Conservation (phyloP, 2,113 vertebrate species). For the Oriolus oriolus region DNA sequence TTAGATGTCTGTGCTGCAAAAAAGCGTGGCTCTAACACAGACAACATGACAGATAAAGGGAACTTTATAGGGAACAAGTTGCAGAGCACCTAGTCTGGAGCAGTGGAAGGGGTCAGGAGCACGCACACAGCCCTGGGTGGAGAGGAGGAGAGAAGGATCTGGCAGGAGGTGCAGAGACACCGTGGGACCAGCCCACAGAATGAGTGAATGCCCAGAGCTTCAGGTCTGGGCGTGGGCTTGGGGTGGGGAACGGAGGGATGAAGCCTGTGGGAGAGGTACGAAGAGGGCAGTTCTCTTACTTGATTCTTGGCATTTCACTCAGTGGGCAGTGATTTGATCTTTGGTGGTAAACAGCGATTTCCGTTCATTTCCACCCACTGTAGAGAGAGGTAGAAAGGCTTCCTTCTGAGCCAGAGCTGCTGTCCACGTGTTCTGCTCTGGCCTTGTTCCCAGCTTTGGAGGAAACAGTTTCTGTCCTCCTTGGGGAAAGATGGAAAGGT, state of each 20-base stretch:
- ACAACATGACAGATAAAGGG: neutral
- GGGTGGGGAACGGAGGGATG: neutral
- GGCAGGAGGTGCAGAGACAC: neutral
- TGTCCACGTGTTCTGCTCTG: neutral
- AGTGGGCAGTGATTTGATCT: neutral
- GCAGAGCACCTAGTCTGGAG: neutral
- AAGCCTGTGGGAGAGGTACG: neutral
- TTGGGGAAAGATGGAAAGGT: neutral
- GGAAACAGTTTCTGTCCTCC: neutral
- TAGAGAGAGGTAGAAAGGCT: neutral
- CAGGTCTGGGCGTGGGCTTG: neutral
- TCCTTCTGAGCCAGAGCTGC: neutral
- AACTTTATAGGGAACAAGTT: neutral
- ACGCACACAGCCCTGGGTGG: fast-evolving
- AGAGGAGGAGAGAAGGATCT: neutral
- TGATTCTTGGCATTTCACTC: neutral
- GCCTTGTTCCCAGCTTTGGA: neutral
- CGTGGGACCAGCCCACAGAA: neutral
- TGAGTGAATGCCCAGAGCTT: neutral
- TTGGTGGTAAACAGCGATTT: neutral
- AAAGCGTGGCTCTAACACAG: neutral
- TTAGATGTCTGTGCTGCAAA: neutral
- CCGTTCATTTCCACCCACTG: neutral
- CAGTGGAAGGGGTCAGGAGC: neutral
- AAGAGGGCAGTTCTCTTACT: neutral